These are phyloP conservation scores for Piscicola geometra DNA, from an alignment of 2,888 invertebrate genomes.

Conservation along the genomic window DNA sequence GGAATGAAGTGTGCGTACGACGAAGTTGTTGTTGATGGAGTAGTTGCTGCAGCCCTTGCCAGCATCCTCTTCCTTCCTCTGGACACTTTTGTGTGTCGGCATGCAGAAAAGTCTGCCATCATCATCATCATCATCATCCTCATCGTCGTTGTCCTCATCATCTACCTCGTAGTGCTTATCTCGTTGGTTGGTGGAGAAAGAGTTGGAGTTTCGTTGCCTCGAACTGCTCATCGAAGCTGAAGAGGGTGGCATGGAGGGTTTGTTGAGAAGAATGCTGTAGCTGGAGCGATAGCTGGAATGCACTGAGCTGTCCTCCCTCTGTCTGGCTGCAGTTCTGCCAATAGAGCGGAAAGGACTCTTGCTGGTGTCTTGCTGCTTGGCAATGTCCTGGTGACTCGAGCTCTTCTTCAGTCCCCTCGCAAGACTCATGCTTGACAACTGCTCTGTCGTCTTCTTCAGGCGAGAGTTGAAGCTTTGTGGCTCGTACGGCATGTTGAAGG, in stretches of 20 bases:
- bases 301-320: neutral
- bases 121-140: neutral
- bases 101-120: neutral
- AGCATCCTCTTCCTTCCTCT: neutral
- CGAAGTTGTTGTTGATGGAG: constrained; percentile 32
- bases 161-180: neutral
- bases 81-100: neutral
- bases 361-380: neutral
- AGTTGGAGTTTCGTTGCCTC: neutral
- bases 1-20: too few relatives aligned
- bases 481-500: neutral
- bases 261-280: neutral
- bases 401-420: constrained; percentile 26
- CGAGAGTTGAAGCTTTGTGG: neutral
- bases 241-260: too few relatives aligned
- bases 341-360: neutral
- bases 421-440: neutral
- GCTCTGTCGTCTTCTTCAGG: neutral
- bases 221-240: too few relatives aligned
- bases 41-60: neutral
- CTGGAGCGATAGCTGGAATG: neutral
- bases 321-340: neutral
- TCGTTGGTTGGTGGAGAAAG: constrained; percentile 2
- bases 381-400: constrained; percentile 31
- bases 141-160: neutral